Base-by-base conservation (phyloP, 1,140 invertebrate genomes). In the Cephus cinctus region DNA sequence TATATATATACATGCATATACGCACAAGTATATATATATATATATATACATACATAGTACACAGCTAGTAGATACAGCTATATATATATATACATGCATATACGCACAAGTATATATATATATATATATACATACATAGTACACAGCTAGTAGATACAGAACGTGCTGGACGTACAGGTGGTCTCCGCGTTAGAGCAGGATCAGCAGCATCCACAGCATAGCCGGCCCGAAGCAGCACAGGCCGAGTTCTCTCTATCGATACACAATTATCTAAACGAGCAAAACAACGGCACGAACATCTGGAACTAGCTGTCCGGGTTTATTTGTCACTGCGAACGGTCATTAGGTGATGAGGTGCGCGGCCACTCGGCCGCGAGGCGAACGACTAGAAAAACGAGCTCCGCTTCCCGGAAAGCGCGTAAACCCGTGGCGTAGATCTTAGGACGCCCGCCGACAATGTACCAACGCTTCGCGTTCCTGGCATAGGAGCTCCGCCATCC, bases 311-410 rank as follows among this genome's bases (percentile, higher is more conserved):
- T 44, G 50, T 36, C 43, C 49, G 43, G 52, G 56, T 62, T 61
- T 64, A 65, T 65, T 64, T 65, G 59, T 62, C 59, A 67, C 53
- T 57, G 63, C n/a, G n/a, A 53, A 49, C 35, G 53, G 50, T 61
- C 61, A 64, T 65, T 64, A 63, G 42, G 47, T 36, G 47, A 47
- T 43, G 46, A 53, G 43, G 27, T 16, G 39, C 15, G 42, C 19
- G n/a, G 12, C 18, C 19, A 12, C 23, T 20, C 35, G 43, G 32
- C 39, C 27, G 9, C 11, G 38, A 44, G 56, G 52, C 35, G 50
- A 47, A 46, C 52, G 54, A 47, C 45, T 18, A 48, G 52, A 65
- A 66, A 66, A 67, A 67, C 43, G 18, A 56, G 63, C 27, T 43
- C 40, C 53, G 47, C 54, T 65, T 64, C 54, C 47, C 49, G 53